phyloP scores from a whole-genome alignment of 2,888 invertebrate species.

The Leucophenga maculata region DNA sequence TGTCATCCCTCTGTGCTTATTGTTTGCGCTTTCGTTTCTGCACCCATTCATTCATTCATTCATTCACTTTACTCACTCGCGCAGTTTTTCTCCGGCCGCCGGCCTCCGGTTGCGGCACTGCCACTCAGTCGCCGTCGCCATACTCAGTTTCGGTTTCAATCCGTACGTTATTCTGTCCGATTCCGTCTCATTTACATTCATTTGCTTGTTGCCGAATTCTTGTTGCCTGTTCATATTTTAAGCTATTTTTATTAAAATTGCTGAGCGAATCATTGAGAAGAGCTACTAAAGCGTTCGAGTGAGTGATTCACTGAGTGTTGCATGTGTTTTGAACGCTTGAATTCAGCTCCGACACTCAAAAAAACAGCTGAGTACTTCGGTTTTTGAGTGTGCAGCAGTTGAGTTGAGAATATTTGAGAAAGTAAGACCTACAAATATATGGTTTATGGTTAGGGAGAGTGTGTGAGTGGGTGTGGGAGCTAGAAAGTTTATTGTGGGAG shows the following conservation, averaged over 20 bases:
- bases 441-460: no score
- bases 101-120: background rate
- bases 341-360: background rate
- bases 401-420: no score
- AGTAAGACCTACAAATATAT: no score
- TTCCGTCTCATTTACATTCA: background rate
- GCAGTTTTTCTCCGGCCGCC: background rate
- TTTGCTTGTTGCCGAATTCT: slow-evolving; percentile 29
- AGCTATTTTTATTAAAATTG: slow-evolving; percentile 65
- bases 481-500: no score
- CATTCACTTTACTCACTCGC: background rate
- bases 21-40: background rate
- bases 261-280: slow-evolving; percentile 51
- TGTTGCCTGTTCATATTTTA: slow-evolving; percentile 59
- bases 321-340: background rate
- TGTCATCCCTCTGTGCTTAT: background rate
- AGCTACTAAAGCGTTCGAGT: background rate
- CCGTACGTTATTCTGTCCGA: slow-evolving; percentile 32
- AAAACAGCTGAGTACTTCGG: no score
- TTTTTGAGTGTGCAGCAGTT: no score
- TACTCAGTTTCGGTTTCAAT: slow-evolving; percentile 26
- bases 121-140: background rate
- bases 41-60: no score
- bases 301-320: no score
- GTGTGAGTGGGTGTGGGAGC: no score